Evolutionary conservation across 2,113 vertebrate species (phyloP).

Genomic region (Ginglymostoma cirratum): DNA sequence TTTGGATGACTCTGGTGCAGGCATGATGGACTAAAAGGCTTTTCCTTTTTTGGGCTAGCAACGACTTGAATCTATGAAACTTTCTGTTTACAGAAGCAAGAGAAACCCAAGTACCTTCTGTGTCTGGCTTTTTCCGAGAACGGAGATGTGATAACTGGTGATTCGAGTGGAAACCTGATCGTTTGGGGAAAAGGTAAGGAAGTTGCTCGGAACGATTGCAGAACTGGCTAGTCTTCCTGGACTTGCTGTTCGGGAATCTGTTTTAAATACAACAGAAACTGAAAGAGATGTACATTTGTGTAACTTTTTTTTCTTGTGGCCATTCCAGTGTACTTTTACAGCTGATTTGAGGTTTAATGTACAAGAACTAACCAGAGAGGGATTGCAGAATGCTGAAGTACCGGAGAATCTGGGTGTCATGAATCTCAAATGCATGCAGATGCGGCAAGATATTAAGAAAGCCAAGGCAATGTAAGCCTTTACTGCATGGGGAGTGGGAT

Average conservation of each 20-base stretch:
- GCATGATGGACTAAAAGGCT: not conserved
- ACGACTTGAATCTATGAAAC: not conserved
- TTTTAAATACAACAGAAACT: no score
- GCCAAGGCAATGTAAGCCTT: no score
- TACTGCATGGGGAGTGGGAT: no score
- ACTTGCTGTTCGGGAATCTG: not conserved
- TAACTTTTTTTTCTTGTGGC: no score
- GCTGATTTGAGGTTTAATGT: not conserved
- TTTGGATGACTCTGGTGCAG: not conserved
- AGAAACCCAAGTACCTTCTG: constrained; percentile 83
- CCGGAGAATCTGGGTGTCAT: no score
- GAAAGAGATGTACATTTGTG: not conserved
- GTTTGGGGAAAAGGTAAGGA: constrained; percentile 81
- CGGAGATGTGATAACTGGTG: constrained; percentile 80
- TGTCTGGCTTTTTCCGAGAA: constrained; percentile 80
- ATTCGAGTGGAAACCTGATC: constrained; percentile 81
- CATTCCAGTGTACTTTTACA: not conserved
- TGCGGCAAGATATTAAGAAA: no score
- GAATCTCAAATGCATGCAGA: no score
- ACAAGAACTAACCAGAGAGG: no score
- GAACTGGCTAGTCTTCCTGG: no score
- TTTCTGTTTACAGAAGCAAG: constrained; percentile 67
- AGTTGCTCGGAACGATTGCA: no score
- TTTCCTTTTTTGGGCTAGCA: not conserved
- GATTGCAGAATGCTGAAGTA: no score